These are phyloP conservation scores for Pogonognathellus flavescens DNA, from an alignment of 1,140 invertebrate genomes.

Conservation along the genomic window DNA sequence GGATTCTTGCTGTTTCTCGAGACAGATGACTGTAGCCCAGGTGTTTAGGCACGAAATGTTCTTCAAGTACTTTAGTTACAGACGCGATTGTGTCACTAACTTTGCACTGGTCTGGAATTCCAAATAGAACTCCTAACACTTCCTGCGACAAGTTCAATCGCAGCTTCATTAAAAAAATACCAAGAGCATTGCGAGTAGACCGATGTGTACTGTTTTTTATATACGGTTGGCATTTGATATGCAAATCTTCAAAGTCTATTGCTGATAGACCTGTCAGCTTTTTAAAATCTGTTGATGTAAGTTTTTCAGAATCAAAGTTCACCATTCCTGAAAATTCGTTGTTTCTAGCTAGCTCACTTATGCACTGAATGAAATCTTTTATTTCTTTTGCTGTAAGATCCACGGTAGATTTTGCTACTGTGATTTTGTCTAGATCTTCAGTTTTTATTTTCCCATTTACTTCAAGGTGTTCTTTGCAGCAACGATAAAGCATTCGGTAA, in stretches of 20 bases:
- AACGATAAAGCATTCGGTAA: too few relatives aligned
- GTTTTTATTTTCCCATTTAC: not conserved
- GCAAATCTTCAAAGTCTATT: not conserved
- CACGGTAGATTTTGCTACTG: not conserved
- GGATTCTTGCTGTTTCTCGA: not conserved
- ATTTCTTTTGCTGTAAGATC: not conserved
- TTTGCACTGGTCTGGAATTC: not conserved
- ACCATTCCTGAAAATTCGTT: not conserved
- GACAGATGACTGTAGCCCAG: not conserved
- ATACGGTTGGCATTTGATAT: not conserved
- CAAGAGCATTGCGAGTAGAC: not conserved
- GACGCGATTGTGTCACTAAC: constrained; percentile 23
- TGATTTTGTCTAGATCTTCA: not conserved
- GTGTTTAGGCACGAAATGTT: constrained; percentile 54
- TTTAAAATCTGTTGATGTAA: not conserved
- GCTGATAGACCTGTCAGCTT: not conserved
- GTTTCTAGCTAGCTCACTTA: not conserved
- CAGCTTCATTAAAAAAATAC: constrained; percentile 47
- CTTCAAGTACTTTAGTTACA: not conserved
- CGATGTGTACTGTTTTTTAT: not conserved
- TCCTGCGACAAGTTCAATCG: constrained; percentile 56
- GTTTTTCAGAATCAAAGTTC: not conserved
- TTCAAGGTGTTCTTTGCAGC: not conserved
- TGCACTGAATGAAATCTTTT: not conserved
- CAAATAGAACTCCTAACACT: constrained; percentile 10